Evolutionary conservation across 2,888 invertebrate species (phyloP).

Genomic region (Apamea crenata): DNA sequence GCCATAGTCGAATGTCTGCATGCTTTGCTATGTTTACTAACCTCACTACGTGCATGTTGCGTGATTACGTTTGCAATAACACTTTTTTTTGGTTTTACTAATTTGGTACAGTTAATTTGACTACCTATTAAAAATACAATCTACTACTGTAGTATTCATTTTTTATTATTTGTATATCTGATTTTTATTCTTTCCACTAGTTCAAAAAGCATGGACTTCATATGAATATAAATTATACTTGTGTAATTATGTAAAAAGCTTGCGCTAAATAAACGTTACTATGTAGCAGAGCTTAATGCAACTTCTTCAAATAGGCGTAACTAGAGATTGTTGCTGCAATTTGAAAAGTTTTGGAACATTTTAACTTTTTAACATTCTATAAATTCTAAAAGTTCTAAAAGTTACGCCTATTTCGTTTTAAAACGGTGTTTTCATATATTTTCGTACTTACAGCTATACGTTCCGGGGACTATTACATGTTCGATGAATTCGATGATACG

Average conservation of each 20-base stretch:
- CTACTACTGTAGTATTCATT: not conserved
- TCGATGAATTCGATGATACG: conserved; percentile 97
- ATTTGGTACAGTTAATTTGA: conserved; percentile 17
- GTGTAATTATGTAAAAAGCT: conserved; percentile 32
- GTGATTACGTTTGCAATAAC: conserved; percentile 47
- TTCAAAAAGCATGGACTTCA: conserved; percentile 37
- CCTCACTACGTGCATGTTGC: conserved; percentile 34
- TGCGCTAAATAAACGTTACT: conserved; percentile 13
- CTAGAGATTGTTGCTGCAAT: conserved; percentile 52
- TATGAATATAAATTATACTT: conserved; percentile 2
- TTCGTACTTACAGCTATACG: conserved; percentile 94
- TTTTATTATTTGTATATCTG: conserved; percentile 1
- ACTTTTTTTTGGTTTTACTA: conserved; percentile 6
- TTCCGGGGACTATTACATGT: conserved; percentile 99
- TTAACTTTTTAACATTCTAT: conserved; percentile 5
- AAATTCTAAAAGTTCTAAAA: conserved; percentile 34
- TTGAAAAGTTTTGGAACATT: not conserved
- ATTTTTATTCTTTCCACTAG: conserved; percentile 2
- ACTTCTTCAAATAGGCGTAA: conserved; percentile 64
- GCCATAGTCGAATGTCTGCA: conserved; percentile 69
- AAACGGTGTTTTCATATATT: conserved; percentile 20
- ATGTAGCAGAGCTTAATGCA: conserved; percentile 48
- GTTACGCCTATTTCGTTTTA: conserved; percentile 55
- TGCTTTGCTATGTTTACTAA: conserved; percentile 55
- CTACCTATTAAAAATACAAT: not conserved